Percentiles rank a stretch among this genome's conserved stretches.
These are phyloP conservation scores for Morelia viridis DNA, from an alignment of 2,797 vertebrate genomes.

Conservation along the genomic window DNA sequence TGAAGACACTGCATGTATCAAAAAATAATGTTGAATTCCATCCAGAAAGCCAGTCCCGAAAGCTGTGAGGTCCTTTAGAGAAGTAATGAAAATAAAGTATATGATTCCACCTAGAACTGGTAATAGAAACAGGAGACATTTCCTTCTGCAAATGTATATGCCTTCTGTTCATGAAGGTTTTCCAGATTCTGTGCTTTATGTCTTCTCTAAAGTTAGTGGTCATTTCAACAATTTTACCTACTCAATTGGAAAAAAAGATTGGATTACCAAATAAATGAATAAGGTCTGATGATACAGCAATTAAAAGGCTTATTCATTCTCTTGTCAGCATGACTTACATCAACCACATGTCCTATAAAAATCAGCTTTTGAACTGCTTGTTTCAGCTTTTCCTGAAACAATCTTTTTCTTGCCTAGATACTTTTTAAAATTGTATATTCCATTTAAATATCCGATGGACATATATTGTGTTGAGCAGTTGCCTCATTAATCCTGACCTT, in stretches of 20 bases:
- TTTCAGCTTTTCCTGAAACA: constrained; percentile 15
- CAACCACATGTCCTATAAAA: background rate
- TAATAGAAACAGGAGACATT: background rate
- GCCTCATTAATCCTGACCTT: constrained; percentile 33
- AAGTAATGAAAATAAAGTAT: background rate
- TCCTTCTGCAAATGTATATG: background rate
- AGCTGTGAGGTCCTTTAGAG: background rate
- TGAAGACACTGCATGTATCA: too few relatives aligned
- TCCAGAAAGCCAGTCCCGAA: background rate
- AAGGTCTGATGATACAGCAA: background rate
- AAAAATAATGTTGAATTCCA: background rate
- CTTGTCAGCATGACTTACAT: background rate
- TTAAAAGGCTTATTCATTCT: constrained; percentile 1
- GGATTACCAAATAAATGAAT: background rate
- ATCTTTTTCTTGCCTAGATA: background rate
- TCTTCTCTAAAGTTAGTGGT: background rate
- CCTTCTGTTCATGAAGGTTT: background rate
- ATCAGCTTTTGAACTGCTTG: background rate
- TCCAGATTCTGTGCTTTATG: background rate
- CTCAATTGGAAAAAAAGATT: background rate
- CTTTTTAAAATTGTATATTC: background rate
- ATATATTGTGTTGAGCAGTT: background rate
- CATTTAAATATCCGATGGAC: background rate
- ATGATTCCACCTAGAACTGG: background rate
- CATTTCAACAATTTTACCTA: background rate